Conservation (phyloP, 2,797 vertebrate species). For the Chanos chanos region DNA sequence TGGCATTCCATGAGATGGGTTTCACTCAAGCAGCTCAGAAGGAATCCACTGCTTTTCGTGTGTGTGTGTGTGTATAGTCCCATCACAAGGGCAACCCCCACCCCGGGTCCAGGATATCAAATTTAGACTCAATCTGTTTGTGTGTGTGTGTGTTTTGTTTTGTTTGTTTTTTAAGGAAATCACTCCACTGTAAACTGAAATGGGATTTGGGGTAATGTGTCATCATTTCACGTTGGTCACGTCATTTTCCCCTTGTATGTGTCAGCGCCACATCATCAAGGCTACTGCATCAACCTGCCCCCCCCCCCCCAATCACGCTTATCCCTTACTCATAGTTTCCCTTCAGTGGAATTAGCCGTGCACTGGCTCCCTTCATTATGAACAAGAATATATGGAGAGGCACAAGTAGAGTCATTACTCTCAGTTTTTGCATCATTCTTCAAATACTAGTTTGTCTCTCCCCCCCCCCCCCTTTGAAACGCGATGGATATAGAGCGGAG, state of each 20-base stretch:
- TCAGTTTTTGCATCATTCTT: constrained; percentile 39
- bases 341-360: neutral
- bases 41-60: too few species aligned
- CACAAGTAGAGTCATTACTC: neutral
- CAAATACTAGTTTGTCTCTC: constrained; percentile 41
- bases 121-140: too few species aligned
- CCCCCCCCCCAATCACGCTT: neutral
- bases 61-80: too few species aligned
- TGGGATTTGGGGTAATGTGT: neutral
- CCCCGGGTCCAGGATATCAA: too few species aligned
- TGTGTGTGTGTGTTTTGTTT: too few species aligned
- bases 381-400: neutral
- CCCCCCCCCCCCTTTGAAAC: too few species aligned
- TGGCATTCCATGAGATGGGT: too few species aligned
- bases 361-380: neutral
- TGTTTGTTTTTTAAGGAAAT: too few species aligned
- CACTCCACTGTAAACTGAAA: constrained; percentile 18
- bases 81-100: too few species aligned
- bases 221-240: neutral
- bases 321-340: neutral
- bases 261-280: too few species aligned
- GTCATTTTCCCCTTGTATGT: neutral
- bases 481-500: too few species aligned
- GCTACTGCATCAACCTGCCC: neutral
- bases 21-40: too few species aligned